Conservation (phyloP, 1,140 invertebrate species). For the Prorops nasuta region DNA sequence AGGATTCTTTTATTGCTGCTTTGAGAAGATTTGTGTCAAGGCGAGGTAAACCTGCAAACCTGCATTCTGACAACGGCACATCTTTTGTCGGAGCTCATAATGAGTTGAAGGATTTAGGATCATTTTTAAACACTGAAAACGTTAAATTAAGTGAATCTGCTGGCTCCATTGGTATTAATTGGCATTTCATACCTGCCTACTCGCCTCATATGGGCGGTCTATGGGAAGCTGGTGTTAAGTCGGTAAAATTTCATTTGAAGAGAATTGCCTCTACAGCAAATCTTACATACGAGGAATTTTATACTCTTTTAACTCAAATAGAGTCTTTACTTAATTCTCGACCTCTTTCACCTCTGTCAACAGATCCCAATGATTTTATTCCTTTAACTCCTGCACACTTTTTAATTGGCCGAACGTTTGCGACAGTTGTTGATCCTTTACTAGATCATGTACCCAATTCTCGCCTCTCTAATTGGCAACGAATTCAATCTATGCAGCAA, state of each 20-base stretch:
- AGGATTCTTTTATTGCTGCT: not conserved
- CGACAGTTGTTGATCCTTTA: not conserved
- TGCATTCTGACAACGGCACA: not conserved
- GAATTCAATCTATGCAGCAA: not conserved
- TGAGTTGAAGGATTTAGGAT: not conserved
- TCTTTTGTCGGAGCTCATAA: not conserved
- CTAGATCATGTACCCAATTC: not conserved
- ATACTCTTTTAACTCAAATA: not conserved
- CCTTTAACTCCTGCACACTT: conserved; percentile 5
- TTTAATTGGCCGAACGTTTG: not conserved
- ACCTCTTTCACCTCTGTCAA: not conserved
- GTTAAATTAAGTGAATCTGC: not conserved
- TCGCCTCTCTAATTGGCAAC: not conserved
- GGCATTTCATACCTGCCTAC: not conserved
- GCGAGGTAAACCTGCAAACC: not conserved
- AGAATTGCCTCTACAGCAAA: not conserved
- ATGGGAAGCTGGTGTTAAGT: conserved; percentile 3
- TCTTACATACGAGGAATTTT: not conserved
- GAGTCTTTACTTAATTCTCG: too few relatives aligned
- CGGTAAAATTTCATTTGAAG: not conserved
- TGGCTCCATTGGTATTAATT: not conserved
- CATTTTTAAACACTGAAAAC: not conserved
- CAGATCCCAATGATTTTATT: not conserved
- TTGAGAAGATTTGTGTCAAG: not conserved
- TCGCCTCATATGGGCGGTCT: not conserved